Evolutionary conservation across 2,113 vertebrate species (phyloP).

Genomic region (Peromyscus leucopus): DNA sequence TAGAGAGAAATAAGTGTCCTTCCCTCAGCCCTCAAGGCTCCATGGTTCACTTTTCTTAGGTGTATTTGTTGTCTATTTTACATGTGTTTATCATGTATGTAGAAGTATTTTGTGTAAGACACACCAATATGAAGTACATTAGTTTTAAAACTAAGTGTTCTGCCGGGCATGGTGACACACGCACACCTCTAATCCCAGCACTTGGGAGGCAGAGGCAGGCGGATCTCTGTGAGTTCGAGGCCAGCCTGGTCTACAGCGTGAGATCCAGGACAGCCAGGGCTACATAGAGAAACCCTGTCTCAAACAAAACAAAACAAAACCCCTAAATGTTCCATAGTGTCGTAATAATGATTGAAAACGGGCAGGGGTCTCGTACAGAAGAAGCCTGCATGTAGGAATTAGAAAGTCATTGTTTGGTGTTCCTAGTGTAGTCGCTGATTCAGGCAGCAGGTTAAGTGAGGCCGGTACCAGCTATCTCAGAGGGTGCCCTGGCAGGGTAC

Average conservation of each 20-base stretch:
- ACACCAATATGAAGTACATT: not conserved
- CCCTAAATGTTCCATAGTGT: not conserved
- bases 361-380: not conserved
- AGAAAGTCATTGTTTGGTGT: not conserved
- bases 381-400: not conserved
- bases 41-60: not conserved
- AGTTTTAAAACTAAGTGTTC: conserved; percentile 40
- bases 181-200: not conserved
- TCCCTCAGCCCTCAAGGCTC: not conserved
- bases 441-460: not conserved
- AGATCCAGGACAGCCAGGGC: not conserved
- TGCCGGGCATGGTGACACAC: not conserved
- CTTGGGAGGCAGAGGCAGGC: not conserved
- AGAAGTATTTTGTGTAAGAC: not conserved
- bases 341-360: not conserved
- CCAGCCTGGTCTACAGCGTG: not conserved
- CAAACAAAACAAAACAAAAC: not conserved
- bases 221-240: not conserved
- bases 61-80: not conserved
- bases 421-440: not conserved
- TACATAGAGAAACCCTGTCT: not conserved
- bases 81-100: not conserved
- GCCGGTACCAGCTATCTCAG: not conserved
- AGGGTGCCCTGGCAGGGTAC: not conserved
- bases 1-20: not conserved